Evolutionary conservation across 2,797 vertebrate species (phyloP).

Genomic region (Thalassophryne amazonica): DNA sequence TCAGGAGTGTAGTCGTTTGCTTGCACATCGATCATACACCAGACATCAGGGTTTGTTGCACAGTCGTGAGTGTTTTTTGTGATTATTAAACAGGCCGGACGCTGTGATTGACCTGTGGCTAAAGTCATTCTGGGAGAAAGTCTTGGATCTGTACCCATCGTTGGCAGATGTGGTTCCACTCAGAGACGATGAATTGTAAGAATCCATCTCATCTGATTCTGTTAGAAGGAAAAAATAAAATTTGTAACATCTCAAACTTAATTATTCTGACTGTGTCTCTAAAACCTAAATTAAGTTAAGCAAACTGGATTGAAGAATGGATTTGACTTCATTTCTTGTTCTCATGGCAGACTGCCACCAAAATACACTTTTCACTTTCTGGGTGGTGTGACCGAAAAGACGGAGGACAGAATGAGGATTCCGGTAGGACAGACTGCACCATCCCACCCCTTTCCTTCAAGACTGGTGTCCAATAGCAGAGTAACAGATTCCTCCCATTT

Average conservation of each 20-base stretch:
- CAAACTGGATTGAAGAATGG: too few relatives aligned
- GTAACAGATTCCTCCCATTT: slow-evolving; percentile 85
- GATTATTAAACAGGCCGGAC: slow-evolving; percentile 76
- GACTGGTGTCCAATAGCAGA: slow-evolving; percentile 79
- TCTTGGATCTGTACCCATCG: slow-evolving; percentile 74
- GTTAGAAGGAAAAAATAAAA: too few relatives aligned
- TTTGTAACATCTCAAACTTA: too few relatives aligned
- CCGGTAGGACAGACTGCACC: slow-evolving; percentile 22
- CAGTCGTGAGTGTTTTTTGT: too few relatives aligned
- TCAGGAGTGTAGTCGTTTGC: too few relatives aligned
- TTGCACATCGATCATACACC: too few relatives aligned
- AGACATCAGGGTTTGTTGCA: too few relatives aligned
- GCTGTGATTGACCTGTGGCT: slow-evolving; percentile 91
- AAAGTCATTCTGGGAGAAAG: slow-evolving; percentile 82
- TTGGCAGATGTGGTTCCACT: slow-evolving; percentile 63
- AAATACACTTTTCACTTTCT: slow-evolving; percentile 81
- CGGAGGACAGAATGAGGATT: neutral
- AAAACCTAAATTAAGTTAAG: too few relatives aligned
- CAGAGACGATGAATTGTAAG: slow-evolving; percentile 82
- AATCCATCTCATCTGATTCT: neutral
- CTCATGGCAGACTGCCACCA: slow-evolving; percentile 82
- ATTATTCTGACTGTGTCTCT: too few relatives aligned
- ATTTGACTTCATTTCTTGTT: neutral
- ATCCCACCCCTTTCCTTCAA: slow-evolving; percentile 81
- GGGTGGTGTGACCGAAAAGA: slow-evolving; percentile 34